Percentiles rank a stretch among this genome's conserved stretches.
phyloP scores from a whole-genome alignment of 2,797 vertebrate species.

The Enteromius fasciolatus region DNA sequence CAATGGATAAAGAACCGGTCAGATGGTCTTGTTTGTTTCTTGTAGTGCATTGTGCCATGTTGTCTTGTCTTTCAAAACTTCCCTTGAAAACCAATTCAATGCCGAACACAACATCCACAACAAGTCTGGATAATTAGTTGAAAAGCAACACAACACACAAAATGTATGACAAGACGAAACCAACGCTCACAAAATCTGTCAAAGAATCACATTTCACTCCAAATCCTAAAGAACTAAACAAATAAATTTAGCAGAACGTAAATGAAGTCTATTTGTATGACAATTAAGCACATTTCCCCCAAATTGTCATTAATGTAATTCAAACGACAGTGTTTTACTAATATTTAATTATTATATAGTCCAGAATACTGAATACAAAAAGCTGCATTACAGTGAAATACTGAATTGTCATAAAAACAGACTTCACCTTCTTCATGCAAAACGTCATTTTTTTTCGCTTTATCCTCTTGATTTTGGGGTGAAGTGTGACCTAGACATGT shows the following conservation, averaged over 20 bases:
- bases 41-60: constrained; percentile 72
- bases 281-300: neutral
- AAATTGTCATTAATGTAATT: neutral
- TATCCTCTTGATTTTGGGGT: neutral
- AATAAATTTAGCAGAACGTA: constrained; percentile 5
- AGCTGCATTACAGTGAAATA: neutral
- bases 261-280: neutral
- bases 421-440: neutral
- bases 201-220: constrained; percentile 7
- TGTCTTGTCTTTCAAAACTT: constrained; percentile 69
- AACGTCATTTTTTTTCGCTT: neutral
- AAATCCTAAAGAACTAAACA: neutral
- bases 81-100: constrained; percentile 43
- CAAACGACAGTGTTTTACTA: neutral
- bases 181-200: constrained; percentile 31
- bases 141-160: constrained; percentile 71
- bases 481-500: constrained; percentile 16
- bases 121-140: constrained; percentile 53
- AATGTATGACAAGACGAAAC: constrained; percentile 64
- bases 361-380: neutral
- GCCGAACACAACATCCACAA: constrained; percentile 64
- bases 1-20: constrained; percentile 62
- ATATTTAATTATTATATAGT: neutral
- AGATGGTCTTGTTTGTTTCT: constrained; percentile 64
- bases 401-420: neutral